Evolutionary conservation across 2,888 invertebrate genomes (phyloP).

Genomic region (Coleophora deauratella): DNA sequence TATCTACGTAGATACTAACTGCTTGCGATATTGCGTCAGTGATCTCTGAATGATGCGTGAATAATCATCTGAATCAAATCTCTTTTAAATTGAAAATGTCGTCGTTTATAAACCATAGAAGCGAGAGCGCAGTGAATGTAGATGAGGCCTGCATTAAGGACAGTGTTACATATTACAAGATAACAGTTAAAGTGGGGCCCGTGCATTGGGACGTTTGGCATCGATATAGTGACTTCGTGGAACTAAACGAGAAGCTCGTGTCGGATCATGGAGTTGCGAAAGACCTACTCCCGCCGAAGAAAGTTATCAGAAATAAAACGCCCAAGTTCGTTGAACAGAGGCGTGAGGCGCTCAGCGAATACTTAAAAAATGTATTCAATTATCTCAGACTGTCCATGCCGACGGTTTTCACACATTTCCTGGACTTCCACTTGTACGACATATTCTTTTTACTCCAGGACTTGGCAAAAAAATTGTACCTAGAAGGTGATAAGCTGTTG

Average conservation of each 20-base stretch:
- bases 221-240: constrained; percentile 92
- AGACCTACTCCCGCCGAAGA: constrained; percentile 93
- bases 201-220: constrained; percentile 88
- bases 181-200: constrained; percentile 79
- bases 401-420: constrained; percentile 84
- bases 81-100: constrained; percentile 75
- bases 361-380: constrained; percentile 84
- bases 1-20: too few species aligned
- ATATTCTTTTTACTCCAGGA: constrained; percentile 89
- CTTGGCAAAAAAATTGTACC: constrained; percentile 84
- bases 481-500: constrained; percentile 81
- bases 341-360: constrained; percentile 84
- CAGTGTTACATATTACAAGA: constrained; percentile 82
- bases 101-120: constrained; percentile 80
- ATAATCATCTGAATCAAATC: too few species aligned
- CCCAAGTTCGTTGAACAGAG: constrained; percentile 91
- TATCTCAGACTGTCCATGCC: constrained; percentile 87
- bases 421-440: constrained; percentile 93
- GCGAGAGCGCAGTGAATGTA: constrained; percentile 79
- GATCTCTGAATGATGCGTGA: too few species aligned
- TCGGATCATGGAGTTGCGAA: constrained; percentile 86
- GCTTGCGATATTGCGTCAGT: too few species aligned
- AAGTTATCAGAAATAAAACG: constrained; percentile 91
- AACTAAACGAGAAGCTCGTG: constrained; percentile 89
- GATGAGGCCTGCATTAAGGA: constrained; percentile 77